Conservation (phyloP, 23 tunicate species). For the Botrylloides violaceus region DNA sequence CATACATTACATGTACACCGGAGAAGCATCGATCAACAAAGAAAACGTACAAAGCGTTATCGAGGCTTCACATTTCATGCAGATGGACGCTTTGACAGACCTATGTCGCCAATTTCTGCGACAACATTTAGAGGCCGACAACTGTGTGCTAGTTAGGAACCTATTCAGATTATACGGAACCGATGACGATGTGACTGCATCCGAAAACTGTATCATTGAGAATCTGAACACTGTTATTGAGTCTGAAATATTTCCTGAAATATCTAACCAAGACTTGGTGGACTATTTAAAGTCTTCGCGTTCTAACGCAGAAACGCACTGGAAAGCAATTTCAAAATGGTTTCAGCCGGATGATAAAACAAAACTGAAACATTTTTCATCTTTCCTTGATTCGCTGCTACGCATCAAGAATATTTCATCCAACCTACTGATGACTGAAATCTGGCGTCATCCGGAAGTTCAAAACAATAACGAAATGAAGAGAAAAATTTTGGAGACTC, state of each 20-base stretch:
- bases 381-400: neutral
- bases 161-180: neutral
- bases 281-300: neutral
- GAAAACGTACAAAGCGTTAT: neutral
- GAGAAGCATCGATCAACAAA: neutral
- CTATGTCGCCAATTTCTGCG: neutral
- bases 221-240: neutral
- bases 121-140: neutral
- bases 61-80: neutral
- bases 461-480: neutral
- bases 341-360: neutral
- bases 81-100: neutral
- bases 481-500: neutral
- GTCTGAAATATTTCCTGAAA: neutral
- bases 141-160: neutral
- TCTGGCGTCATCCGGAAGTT: neutral
- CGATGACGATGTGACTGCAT: neutral
- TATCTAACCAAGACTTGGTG: neutral
- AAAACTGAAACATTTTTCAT: neutral
- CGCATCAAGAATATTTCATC: neutral
- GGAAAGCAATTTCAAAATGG: neutral
- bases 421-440: neutral
- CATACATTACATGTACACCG: constrained; percentile 12
- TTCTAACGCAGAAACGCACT: neutral
- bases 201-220: neutral